Conservation (phyloP, 2,113 vertebrate genomes). For the Gopherus flavomarginatus region DNA sequence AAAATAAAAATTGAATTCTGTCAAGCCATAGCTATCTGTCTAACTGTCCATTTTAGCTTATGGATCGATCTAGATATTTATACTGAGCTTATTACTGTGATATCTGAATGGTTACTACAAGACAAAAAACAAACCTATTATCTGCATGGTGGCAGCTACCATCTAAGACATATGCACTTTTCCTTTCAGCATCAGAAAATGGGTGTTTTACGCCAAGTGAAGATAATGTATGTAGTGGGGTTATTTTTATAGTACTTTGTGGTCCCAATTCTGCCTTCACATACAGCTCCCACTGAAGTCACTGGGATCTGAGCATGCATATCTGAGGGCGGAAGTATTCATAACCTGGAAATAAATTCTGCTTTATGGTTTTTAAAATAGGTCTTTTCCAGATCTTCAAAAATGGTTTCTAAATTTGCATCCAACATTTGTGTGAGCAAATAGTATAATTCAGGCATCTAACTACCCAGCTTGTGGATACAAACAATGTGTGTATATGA, state of each 20-base stretch:
- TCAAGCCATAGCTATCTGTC: background rate
- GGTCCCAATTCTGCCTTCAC: background rate
- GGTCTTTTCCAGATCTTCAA: background rate
- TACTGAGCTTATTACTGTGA: background rate
- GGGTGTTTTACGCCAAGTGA: background rate
- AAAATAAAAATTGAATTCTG: background rate
- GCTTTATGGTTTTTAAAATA: background rate
- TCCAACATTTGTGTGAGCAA: background rate
- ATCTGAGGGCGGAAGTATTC: background rate
- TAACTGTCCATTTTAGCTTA: background rate
- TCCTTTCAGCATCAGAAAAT: background rate
- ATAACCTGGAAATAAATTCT: constrained; percentile 34
- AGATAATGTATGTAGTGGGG: background rate
- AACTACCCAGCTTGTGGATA: background rate
- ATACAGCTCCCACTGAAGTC: background rate
- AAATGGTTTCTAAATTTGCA: background rate
- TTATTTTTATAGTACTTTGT: background rate
- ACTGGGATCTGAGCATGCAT: background rate
- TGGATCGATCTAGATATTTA: background rate
- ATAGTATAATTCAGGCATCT: background rate
- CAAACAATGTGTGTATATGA: background rate
- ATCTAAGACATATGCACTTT: background rate
- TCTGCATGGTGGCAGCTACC: accelerated
- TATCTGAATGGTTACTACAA: background rate
- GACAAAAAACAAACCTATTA: background rate